phyloP scores from a whole-genome alignment of 2,888 invertebrate species.

The Aplocera efformata region DNA sequence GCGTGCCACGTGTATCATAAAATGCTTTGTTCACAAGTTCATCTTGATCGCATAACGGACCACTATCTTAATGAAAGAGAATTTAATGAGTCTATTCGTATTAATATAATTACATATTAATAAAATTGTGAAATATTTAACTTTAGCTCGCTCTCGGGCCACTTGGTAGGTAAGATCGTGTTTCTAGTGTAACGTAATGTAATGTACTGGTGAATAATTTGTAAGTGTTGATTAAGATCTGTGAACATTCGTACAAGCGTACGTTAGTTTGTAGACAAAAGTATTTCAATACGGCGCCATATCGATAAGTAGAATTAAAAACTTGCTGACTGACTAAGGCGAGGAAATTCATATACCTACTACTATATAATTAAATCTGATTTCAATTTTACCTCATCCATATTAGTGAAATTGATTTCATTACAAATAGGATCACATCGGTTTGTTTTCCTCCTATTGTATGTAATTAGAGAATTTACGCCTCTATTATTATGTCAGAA shows the following conservation, averaged over 20 bases:
- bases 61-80: neutral
- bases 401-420: too few species aligned
- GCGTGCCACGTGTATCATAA: too few species aligned
- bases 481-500: too few species aligned
- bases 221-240: conserved; percentile 11
- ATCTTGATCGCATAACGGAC: conserved; percentile 2
- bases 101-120: conserved; percentile 13
- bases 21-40: conserved; percentile 1
- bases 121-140: too few species aligned
- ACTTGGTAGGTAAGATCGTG: neutral
- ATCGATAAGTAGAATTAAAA: conserved; percentile 1
- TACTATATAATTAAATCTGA: too few species aligned
- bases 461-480: too few species aligned
- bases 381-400: too few species aligned
- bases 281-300: conserved; percentile 8
- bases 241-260: conserved; percentile 10
- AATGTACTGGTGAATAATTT: neutral
- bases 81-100: conserved; percentile 19
- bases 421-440: too few species aligned
- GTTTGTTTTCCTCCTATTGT: too few species aligned
- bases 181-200: too few species aligned
- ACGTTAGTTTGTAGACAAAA: conserved; percentile 3
- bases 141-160: neutral
- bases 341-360: too few species aligned
- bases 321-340: conserved; percentile 1